Base-by-base conservation (phyloP, 1,140 invertebrate genomes). In the Platyura marginata region DNA sequence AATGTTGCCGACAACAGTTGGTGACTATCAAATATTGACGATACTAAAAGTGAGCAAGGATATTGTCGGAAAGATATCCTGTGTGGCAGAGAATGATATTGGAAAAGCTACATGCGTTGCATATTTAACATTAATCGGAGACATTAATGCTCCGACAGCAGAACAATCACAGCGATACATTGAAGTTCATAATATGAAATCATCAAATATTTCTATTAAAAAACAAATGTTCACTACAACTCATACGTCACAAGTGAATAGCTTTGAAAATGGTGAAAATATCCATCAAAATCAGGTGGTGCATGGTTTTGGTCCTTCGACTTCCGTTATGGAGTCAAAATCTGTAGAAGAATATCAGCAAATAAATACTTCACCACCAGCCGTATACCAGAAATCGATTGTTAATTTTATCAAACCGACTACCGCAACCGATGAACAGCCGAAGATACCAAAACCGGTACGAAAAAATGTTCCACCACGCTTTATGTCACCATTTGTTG, bases 31-130 rank as follows among this genome's bases (percentile, higher is more conserved):
- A 54, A 71, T 77, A 16, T 55, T 88, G 25, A 71, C 71, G 44
- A 74, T 84, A 42, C 70, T 72, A 23, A 61, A 69, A 48, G 54
- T 67, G 8, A 61, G 56, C 35, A 65, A 69, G 51, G 67, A 72
- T 49, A 67, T 72, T 37, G 62, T 66, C 25, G 84, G 84, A 32
- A 72, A 71, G 43, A 70, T 83, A 42, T 74, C 77, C 22, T 81
- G 79, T 48, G 64, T 79, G 16, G 81, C 81, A 4, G 81, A 84
- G 60, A 85, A 84, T 51, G 65, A 74, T 47, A 72, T 66, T 22
- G 82, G 81, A 35, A 79, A 75, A 60, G 72, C 77, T 1, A 69
- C 69, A 37, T 81, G 77, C 49, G 64, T 64, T 18, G 75, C 77
- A 18, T 64, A 62, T 38, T 53, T 82, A 4, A 62, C 65, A 41